Evolutionary conservation across 2,888 invertebrate species (phyloP).

Genomic region (Microplitis manilae): DNA sequence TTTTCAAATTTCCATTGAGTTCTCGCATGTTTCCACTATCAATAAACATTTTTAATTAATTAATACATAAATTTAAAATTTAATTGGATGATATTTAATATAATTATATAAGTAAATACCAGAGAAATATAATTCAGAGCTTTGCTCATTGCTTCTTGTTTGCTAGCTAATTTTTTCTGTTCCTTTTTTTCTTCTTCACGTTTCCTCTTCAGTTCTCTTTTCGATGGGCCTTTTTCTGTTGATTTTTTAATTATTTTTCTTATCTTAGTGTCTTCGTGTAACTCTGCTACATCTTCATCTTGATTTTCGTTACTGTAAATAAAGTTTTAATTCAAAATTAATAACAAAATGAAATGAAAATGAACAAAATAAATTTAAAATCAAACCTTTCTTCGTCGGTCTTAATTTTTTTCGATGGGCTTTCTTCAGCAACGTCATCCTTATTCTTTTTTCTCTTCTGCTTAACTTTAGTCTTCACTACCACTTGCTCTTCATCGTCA

Average conservation of each 20-base stretch:
- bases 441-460: constrained; percentile 17
- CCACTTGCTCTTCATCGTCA: constrained; percentile 24
- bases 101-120: constrained; percentile 49
- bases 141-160: constrained; percentile 75
- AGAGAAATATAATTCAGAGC: constrained; percentile 78
- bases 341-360: constrained; percentile 3
- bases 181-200: constrained; percentile 76
- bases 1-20: constrained; percentile 88
- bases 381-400: constrained; percentile 21
- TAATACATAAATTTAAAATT: neutral
- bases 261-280: constrained; percentile 50
- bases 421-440: constrained; percentile 14
- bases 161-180: constrained; percentile 74
- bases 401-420: constrained; percentile 28
- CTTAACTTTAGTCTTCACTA: constrained; percentile 18
- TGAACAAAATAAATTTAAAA: neutral
- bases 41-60: constrained; percentile 31
- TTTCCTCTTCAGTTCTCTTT: constrained; percentile 78
- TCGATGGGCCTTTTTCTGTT: constrained; percentile 74
- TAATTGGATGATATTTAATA: neutral
- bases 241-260: constrained; percentile 52
- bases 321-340: constrained; percentile 5
- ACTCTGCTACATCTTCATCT: constrained; percentile 56
- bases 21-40: constrained; percentile 80
- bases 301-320: constrained; percentile 26